Percentiles rank a stretch among this genome's conserved stretches.
Evolutionary conservation across 2,888 invertebrate genomes (phyloP).

Genomic region (Acanthosepion esculentum): DNA sequence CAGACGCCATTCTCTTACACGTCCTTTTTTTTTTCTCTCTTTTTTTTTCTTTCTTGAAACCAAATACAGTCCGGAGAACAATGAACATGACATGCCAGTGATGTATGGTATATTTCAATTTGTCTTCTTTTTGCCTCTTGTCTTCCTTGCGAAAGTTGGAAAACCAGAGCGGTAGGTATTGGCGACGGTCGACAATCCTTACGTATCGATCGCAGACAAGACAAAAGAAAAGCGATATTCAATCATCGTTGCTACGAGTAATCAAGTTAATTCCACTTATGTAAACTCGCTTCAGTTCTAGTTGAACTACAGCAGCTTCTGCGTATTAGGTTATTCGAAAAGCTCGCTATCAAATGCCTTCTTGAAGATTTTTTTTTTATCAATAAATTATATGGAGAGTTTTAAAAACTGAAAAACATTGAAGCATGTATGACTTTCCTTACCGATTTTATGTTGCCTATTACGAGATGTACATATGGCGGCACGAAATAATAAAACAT

Average conservation of each 20-base stretch:
- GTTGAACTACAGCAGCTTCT: not conserved
- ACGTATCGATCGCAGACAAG: not conserved
- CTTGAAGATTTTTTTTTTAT: not conserved
- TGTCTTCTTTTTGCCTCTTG: not conserved
- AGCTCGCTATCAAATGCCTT: not conserved
- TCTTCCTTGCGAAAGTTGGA: not conserved
- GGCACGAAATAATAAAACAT: too few species aligned
- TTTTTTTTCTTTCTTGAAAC: not conserved
- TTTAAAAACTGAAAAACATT: too few species aligned
- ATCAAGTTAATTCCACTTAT: constrained; percentile 13
- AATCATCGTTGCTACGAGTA: not conserved
- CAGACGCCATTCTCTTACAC: not conserved
- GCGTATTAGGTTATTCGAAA: not conserved
- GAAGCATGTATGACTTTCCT: too few species aligned
- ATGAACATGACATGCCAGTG: not conserved
- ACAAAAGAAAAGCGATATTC: constrained; percentile 4
- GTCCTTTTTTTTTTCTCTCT: not conserved
- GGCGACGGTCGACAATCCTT: constrained; percentile 6
- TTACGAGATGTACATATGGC: too few species aligned
- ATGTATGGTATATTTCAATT: not conserved
- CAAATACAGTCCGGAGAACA: not conserved
- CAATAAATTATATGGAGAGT: too few species aligned
- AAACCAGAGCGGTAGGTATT: not conserved
- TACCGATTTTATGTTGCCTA: too few species aligned
- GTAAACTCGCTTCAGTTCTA: not conserved